Percentiles rank a stretch among this genome's conserved stretches.
Evolutionary conservation across 2,888 invertebrate species (phyloP).

Genomic region (Cephus runcator): DNA sequence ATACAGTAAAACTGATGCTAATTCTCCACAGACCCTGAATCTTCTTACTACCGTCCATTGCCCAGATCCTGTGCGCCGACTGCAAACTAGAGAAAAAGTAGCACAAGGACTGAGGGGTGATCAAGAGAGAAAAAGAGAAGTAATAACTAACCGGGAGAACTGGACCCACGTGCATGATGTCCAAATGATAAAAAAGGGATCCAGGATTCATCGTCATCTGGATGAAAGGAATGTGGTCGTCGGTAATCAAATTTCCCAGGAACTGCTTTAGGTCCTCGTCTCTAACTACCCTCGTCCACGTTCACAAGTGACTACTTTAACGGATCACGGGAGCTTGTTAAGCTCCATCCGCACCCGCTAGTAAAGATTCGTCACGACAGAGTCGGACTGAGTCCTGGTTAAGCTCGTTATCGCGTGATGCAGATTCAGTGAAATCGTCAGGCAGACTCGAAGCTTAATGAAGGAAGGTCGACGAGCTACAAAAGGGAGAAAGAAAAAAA

Average conservation of each 20-base stretch:
- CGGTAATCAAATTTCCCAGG: not conserved
- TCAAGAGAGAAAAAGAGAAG: not conserved
- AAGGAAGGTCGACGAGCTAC: not conserved
- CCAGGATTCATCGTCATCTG: not conserved
- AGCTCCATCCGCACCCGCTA: not conserved
- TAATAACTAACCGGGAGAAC: not conserved
- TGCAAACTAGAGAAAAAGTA: too few relatives aligned
- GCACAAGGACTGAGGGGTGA: too few relatives aligned
- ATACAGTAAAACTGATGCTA: too few relatives aligned
- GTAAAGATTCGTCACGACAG: slow-evolving; percentile 8
- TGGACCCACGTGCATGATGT: not conserved
- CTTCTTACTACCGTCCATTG: too few relatives aligned
- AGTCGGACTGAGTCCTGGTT: slow-evolving; percentile 2
- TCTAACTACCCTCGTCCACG: not conserved
- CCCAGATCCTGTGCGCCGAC: too few relatives aligned
- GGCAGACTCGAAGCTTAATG: not conserved
- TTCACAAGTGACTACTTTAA: not conserved
- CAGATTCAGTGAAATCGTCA: not conserved
- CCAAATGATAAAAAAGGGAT: not conserved
- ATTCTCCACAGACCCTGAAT: too few relatives aligned
- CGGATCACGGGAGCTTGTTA: not conserved
- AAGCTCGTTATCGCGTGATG: slow-evolving; percentile 6
- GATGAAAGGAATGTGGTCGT: not conserved
- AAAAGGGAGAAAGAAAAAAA: not conserved
- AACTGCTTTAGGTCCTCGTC: not conserved